A percentile compares a stretch with the other conserved stretches of the same genome.
Conservation (phyloP, 2,888 invertebrate species). For the Lacanobia oleracea region DNA sequence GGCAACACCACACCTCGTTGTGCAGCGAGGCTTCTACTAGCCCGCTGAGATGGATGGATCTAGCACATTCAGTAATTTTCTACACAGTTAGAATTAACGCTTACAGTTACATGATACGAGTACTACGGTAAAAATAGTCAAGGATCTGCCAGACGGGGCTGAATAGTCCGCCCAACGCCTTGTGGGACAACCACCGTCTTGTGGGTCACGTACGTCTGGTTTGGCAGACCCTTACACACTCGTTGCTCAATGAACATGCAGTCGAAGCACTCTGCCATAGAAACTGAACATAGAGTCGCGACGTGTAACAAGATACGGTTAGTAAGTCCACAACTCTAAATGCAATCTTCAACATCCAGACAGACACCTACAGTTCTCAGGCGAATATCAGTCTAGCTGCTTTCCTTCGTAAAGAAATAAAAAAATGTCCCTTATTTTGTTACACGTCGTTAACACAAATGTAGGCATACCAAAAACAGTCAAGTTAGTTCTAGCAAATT, state of each 20-base stretch:
- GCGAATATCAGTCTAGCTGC: slow-evolving; percentile 1
- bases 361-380: neutral
- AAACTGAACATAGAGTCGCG: slow-evolving; percentile 51
- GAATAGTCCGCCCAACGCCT: slow-evolving; percentile 15
- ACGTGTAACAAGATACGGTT: slow-evolving; percentile 50
- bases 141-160: slow-evolving; percentile 65
- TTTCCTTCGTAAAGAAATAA: neutral
- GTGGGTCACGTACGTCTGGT: slow-evolving; percentile 49
- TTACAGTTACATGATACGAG: slow-evolving; percentile 78
- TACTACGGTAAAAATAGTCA: slow-evolving; percentile 77
- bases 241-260: slow-evolving; percentile 67
- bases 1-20: slow-evolving; percentile 75
- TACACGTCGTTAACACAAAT: slow-evolving; percentile 61
- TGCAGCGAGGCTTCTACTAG: slow-evolving; percentile 73
- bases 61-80: slow-evolving; percentile 85
- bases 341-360: slow-evolving; percentile 2
- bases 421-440: slow-evolving; percentile 30
- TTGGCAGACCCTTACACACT: slow-evolving; percentile 65
- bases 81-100: slow-evolving; percentile 83
- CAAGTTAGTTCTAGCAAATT: slow-evolving; percentile 76
- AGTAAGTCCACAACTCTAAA: neutral
- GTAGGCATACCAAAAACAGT: slow-evolving; percentile 64
- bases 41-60: slow-evolving; percentile 84
- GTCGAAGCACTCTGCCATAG: slow-evolving; percentile 60
- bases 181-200: slow-evolving; percentile 35